Percentiles rank a stretch among this genome's conserved stretches.
These are phyloP conservation scores for Melanotaenia duboulayi DNA, from an alignment of 2,113 vertebrate genomes.

Conservation along the genomic window DNA sequence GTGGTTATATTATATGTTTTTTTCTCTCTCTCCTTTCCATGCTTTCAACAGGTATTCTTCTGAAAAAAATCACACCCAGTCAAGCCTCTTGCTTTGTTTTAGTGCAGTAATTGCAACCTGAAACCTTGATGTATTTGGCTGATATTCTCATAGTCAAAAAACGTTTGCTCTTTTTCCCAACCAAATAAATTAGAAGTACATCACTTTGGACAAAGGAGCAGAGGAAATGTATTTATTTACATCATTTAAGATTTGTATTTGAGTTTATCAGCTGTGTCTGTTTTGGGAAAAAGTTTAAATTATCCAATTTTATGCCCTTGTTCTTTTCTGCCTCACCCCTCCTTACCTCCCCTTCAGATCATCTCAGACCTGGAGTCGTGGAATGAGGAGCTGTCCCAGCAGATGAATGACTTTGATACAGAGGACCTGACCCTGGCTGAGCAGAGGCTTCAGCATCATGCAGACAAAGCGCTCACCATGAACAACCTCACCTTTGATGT, in stretches of 20 bases:
- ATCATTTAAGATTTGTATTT: not conserved
- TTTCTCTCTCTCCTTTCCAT: too few relatives aligned
- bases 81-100: too few relatives aligned
- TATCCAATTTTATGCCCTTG: not conserved
- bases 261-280: not conserved
- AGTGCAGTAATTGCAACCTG: too few relatives aligned
- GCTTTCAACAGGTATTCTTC: too few relatives aligned
- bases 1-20: not conserved
- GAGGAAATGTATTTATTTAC: not conserved
- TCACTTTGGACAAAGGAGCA: not conserved
- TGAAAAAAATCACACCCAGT: too few relatives aligned
- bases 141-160: not conserved
- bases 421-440: slow-evolving; percentile 97
- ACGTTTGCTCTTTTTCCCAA: too few relatives aligned
- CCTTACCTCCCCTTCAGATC: slow-evolving; percentile 82
- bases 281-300: not conserved
- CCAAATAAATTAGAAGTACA: not conserved
- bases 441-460: slow-evolving; percentile 97
- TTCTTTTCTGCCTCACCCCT: not conserved
- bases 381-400: slow-evolving; percentile 97
- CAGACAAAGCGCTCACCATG: slow-evolving; percentile 98
- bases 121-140: not conserved
- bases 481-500: slow-evolving; percentile 99
- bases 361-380: slow-evolving; percentile 99
- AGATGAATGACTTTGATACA: slow-evolving; percentile 98